Evolutionary conservation across 2,113 vertebrate species (phyloP).

Genomic region (Cynopterus brachyotis): DNA sequence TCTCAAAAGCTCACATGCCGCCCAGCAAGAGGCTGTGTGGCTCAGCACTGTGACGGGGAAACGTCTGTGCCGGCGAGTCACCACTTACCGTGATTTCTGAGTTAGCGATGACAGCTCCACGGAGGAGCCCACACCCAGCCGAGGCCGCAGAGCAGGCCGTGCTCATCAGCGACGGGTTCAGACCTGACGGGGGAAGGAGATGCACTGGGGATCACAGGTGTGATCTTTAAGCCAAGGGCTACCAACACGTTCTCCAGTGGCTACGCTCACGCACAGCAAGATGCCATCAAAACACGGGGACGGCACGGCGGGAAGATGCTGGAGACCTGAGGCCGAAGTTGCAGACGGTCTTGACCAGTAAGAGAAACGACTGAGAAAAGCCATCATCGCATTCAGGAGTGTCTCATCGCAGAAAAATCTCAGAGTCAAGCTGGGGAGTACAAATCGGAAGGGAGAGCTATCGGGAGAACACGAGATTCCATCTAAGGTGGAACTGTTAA

Average conservation of each 20-base stretch:
- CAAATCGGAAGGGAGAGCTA: neutral
- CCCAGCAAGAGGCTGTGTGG: neutral
- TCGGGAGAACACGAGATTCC: neutral
- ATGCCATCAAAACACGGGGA: neutral
- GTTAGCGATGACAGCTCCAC: neutral
- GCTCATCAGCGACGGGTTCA: fast-evolving
- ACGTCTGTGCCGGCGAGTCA: neutral
- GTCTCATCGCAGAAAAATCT: neutral
- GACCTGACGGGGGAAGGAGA: neutral
- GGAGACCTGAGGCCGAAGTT: neutral
- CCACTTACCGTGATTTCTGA: neutral
- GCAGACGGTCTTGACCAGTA: neutral
- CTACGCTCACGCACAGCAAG: neutral
- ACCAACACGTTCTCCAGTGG: neutral
- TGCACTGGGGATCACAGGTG: neutral
- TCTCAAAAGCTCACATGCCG: neutral
- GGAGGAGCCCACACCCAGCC: neutral
- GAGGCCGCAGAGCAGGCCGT: neutral
- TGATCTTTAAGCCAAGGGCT: neutral
- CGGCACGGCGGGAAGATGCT: neutral
- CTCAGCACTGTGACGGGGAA: neutral
- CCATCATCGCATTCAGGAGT: neutral
- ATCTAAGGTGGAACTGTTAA: neutral
- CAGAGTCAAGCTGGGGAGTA: neutral
- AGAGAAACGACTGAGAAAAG: neutral